Evolutionary conservation across 2,888 invertebrate genomes (phyloP).

Genomic region (Neoaliturus tenellus): DNA sequence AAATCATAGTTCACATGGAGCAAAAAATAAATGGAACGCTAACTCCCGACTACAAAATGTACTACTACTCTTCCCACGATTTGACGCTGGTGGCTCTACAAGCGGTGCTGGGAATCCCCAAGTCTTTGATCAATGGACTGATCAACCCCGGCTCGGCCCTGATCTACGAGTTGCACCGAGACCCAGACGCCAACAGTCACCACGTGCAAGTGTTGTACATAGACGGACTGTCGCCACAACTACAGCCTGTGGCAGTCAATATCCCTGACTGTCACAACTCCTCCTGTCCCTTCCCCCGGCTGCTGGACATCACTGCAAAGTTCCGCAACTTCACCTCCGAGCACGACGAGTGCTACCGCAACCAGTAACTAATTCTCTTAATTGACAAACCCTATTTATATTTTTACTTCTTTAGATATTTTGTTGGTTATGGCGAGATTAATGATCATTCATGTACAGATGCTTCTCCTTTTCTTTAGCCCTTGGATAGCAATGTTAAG

Average conservation of each 20-base stretch:
- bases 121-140: background rate
- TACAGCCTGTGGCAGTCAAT: background rate
- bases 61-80: background rate
- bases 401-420: too few relatives aligned
- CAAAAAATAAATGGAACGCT: background rate
- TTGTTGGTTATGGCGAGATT: too few relatives aligned
- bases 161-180: slow-evolving; percentile 3
- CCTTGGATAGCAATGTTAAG: too few relatives aligned
- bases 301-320: background rate
- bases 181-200: background rate
- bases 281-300: background rate
- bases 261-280: background rate
- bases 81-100: background rate
- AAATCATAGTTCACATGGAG: background rate
- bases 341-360: background rate
- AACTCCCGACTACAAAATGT: background rate
- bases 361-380: too few relatives aligned
- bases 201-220: slow-evolving; percentile 3
- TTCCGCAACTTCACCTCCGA: background rate
- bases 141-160: slow-evolving; percentile 10
- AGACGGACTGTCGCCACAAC: background rate
- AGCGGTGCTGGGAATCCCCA: background rate
- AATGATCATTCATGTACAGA: too few relatives aligned
- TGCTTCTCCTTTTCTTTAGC: too few relatives aligned
- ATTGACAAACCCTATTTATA: too few relatives aligned